A percentile compares a stretch with the other conserved stretches of the same genome.
Evolutionary conservation across 2,888 invertebrate species (phyloP).

Genomic region (Alentia gelatinosa): DNA sequence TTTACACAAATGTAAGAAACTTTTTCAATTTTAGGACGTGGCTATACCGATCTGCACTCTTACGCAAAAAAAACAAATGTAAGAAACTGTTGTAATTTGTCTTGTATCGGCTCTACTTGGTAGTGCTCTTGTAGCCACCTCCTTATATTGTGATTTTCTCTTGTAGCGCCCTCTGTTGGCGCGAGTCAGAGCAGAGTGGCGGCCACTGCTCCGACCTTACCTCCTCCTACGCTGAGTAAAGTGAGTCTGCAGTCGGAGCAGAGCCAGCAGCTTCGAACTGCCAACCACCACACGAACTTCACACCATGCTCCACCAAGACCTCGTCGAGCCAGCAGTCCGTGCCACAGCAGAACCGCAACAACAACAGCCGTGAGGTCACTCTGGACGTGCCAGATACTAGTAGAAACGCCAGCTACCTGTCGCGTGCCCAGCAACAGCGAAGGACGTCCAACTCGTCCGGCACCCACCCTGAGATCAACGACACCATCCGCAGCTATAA

Average conservation of each 20-base stretch:
- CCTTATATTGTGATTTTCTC: too few species aligned
- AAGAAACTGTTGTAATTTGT: too few species aligned
- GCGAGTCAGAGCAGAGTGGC: background rate
- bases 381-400: background rate
- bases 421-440: background rate
- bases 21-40: too few species aligned
- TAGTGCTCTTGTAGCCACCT: too few species aligned
- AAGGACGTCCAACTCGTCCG: background rate
- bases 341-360: background rate
- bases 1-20: too few species aligned
- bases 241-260: background rate
- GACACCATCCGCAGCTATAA: conserved; percentile 72
- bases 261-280: background rate
- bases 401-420: background rate
- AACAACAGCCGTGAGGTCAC: conserved; percentile 1
- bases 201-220: background rate
- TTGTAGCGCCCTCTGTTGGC: background rate
- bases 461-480: background rate
- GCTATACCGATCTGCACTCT: too few species aligned
- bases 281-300: background rate
- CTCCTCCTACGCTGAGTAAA: background rate
- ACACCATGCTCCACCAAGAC: conserved; percentile 8
- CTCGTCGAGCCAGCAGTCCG: background rate
- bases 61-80: too few species aligned
- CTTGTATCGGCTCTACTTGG: too few species aligned